Conservation (phyloP, 1,140 invertebrate genomes). For the Drosophila orena region DNA sequence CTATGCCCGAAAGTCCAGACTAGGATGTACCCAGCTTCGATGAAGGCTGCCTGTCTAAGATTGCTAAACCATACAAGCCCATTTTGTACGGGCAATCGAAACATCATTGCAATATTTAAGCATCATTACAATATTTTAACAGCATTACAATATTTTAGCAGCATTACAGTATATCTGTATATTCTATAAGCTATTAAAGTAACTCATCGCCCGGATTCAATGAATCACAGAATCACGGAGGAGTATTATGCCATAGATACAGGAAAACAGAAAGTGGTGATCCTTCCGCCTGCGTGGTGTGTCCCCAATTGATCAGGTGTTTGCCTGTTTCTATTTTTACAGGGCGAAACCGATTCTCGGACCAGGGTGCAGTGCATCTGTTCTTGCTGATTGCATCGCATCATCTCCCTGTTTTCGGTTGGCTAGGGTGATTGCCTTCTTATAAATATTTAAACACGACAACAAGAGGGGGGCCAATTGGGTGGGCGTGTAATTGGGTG, state of each 20-base stretch:
- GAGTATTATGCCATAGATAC: too few relatives aligned
- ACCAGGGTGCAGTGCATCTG: constrained; percentile 15
- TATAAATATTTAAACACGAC: constrained; percentile 62
- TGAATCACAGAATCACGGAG: too few relatives aligned
- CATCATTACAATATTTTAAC: too few relatives aligned
- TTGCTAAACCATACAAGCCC: too few relatives aligned
- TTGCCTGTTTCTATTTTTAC: constrained; percentile 55
- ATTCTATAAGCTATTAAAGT: too few relatives aligned
- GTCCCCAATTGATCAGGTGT: constrained; percentile 80
- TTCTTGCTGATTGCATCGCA: constrained; percentile 43
- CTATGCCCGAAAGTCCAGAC: neutral
- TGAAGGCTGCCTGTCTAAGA: too few relatives aligned
- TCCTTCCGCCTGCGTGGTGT: constrained; percentile 18
- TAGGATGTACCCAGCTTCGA: neutral
- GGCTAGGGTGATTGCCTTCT: constrained; percentile 58
- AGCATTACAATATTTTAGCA: too few relatives aligned
- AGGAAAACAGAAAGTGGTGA: too few relatives aligned
- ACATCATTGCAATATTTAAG: too few relatives aligned
- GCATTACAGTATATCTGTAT: too few relatives aligned
- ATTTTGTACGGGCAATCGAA: too few relatives aligned
- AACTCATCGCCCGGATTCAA: too few relatives aligned
- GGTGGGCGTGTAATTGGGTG: constrained; percentile 32
- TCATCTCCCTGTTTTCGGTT: neutral
- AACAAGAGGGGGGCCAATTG: constrained; percentile 30
- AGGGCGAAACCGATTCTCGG: constrained; percentile 18